A percentile compares a stretch with the other conserved stretches of the same genome.
These are phyloP conservation scores for Genyomyrus donnyi DNA, from an alignment of 2,113 vertebrate species.

Conservation along the genomic window DNA sequence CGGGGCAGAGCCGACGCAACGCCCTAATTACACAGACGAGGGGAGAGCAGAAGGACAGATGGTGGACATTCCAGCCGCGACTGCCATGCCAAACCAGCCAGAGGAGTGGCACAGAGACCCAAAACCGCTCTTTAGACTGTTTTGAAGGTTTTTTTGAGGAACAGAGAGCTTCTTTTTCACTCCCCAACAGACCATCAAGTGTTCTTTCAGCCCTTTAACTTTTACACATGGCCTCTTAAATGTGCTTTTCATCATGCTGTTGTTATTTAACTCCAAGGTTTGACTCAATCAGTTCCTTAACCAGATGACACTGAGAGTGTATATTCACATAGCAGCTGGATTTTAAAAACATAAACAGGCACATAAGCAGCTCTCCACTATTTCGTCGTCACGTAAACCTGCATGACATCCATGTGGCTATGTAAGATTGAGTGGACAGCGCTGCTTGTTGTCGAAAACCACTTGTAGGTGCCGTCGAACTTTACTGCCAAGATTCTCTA, in stretches of 20 bases:
- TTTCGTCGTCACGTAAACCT: not conserved
- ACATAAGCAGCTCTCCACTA: not conserved
- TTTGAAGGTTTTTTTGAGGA: not conserved
- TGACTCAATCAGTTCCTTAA: not conserved
- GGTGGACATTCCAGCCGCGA: not conserved
- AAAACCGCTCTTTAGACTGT: constrained; percentile 6
- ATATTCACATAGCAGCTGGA: not conserved
- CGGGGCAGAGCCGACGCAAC: not conserved
- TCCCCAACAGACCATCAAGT: not conserved
- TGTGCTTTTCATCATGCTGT: not conserved
- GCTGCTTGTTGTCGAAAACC: not conserved
- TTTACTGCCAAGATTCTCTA: not conserved
- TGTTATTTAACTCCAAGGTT: not conserved
- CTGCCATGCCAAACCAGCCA: not conserved
- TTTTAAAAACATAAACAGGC: not conserved
- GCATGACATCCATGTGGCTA: not conserved
- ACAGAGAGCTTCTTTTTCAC: not conserved
- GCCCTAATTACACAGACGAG: not conserved
- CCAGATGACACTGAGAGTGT: not conserved
- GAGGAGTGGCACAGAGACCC: not conserved
- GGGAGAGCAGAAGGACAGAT: not conserved
- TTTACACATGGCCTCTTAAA: not conserved
- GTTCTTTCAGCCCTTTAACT: not conserved
- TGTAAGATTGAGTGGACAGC: not conserved
- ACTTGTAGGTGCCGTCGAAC: not conserved